Conservation (phyloP, 92 coral and sea anemone species). For the Chrysogorgia sp. region DNA sequence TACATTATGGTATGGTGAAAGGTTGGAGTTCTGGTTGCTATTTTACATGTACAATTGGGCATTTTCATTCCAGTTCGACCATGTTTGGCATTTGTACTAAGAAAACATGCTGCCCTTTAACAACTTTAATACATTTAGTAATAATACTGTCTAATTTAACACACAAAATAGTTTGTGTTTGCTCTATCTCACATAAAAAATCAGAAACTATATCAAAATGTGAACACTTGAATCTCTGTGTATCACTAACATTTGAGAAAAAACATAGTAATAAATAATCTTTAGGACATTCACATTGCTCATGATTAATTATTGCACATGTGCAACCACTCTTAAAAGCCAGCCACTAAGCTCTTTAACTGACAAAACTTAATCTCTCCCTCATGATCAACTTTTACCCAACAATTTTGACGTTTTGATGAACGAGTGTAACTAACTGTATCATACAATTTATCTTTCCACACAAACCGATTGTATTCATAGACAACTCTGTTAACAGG, state of each 20-base stretch:
- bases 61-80: not conserved
- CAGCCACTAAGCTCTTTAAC: not conserved
- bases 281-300: slow-evolving; percentile 16
- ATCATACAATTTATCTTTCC: slow-evolving; percentile 23
- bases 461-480: too few species aligned
- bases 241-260: not conserved
- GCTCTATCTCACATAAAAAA: slow-evolving; percentile 18
- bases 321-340: slow-evolving; percentile 1
- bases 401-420: slow-evolving; percentile 18
- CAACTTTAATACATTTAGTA: slow-evolving; percentile 16
- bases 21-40: too few species aligned
- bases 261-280: slow-evolving; percentile 7
- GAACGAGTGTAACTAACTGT: slow-evolving; percentile 27
- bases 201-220: slow-evolving; percentile 17
- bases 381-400: slow-evolving; percentile 1
- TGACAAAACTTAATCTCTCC: slow-evolving; percentile 1
- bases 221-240: slow-evolving; percentile 15
- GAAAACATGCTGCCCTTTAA: slow-evolving; percentile 10
- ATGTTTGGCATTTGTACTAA: not conserved
- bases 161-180: not conserved
- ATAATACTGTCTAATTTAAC: slow-evolving; percentile 8
- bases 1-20: too few species aligned
- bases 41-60: too few species aligned
- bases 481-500: slow-evolving; percentile 1
- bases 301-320: slow-evolving; percentile 14